Evolutionary conservation across 2,113 vertebrate genomes (phyloP).

Genomic region (Nannospalax galili): DNA sequence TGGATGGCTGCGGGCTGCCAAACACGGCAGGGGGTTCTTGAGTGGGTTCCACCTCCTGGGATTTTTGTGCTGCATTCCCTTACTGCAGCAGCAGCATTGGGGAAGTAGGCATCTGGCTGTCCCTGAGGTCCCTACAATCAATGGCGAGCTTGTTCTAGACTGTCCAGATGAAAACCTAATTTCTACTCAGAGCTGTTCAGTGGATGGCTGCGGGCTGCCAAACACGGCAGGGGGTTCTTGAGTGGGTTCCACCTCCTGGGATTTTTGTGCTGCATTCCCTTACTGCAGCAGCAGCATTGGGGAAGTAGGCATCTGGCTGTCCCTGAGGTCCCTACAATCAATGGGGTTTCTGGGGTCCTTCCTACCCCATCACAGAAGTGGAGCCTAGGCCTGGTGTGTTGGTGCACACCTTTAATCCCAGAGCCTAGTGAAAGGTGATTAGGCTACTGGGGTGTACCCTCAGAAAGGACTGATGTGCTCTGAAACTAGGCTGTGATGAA

Average conservation of each 20-base stretch:
- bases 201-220: not conserved
- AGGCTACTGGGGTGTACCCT: not conserved
- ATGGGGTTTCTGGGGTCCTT: not conserved
- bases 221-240: not conserved
- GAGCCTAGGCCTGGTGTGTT: not conserved
- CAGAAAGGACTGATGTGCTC: not conserved
- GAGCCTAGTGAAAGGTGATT: not conserved
- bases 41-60: not conserved
- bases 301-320: not conserved
- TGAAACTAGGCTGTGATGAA: not conserved
- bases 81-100: not conserved
- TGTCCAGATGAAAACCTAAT: too few relatives aligned
- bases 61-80: too few relatives aligned
- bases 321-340: not conserved
- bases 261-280: too few relatives aligned
- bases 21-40: not conserved
- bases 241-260: not conserved
- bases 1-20: not conserved
- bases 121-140: not conserved
- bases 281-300: not conserved
- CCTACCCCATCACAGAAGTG: not conserved
- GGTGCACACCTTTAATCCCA: too few relatives aligned
- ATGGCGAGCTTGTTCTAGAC: not conserved
- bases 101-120: not conserved
- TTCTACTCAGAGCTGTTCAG: not conserved